These are phyloP conservation scores for Urocynchramus pylzowi DNA, from an alignment of 2,113 vertebrate species.

Conservation along the genomic window DNA sequence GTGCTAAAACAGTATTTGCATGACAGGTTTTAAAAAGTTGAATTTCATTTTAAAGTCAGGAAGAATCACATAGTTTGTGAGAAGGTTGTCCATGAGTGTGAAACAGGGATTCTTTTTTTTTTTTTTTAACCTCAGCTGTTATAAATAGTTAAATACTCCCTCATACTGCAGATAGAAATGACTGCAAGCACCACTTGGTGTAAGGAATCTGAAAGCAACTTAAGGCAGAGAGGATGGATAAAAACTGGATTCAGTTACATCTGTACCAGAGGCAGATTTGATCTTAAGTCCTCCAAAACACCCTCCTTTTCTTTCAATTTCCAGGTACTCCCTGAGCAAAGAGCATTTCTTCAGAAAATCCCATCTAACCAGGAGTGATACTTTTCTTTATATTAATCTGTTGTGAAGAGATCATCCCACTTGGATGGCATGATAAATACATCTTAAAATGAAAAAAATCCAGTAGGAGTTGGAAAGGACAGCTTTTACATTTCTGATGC, in stretches of 20 bases:
- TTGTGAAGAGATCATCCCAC: constrained; percentile 21
- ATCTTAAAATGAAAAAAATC: constrained; percentile 7
- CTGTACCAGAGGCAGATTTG: not conserved
- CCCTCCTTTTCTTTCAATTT: not conserved
- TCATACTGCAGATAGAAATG: not conserved
- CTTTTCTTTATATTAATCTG: constrained; percentile 19
- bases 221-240: not conserved
- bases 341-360: not conserved
- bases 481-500: constrained; percentile 33
- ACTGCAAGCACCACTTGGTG: not conserved
- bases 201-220: not conserved
- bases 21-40: not conserved
- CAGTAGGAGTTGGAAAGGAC: constrained; percentile 39
- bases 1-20: not conserved
- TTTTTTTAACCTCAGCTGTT: not conserved
- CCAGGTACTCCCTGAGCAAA: not conserved
- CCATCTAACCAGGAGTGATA: not conserved
- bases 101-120: not conserved
- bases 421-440: constrained; percentile 19
- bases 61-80: not conserved
- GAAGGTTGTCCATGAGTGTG: not conserved
- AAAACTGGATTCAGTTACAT: not conserved
- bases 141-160: not conserved
- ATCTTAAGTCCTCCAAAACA: not conserved
- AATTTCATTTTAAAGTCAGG: not conserved